Base-by-base conservation (phyloP, 2,797 vertebrate species). In the Helarctos malayanus region DNA sequence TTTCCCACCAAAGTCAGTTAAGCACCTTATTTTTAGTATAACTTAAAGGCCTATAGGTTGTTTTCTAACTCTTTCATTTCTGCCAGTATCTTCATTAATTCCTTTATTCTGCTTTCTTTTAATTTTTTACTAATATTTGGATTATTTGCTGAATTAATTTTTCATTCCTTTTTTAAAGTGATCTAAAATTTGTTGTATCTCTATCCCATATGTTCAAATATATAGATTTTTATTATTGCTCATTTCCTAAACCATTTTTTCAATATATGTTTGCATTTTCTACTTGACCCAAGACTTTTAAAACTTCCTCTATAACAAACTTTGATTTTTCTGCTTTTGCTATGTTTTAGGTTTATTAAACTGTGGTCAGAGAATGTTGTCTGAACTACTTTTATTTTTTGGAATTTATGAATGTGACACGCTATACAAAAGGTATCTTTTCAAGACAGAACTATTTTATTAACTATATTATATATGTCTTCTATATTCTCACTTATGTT, bases 101-200 rank as follows among this genome's bases (percentile, higher is more conserved):
- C 75, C 25, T 68, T 29, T 7, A 56, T 92, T 89, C n/a, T 69
- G 5, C 2, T 56, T 81, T 91, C 11, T 25, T 88, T 75, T 41
- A 38, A 35, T 57, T 59, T 86, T 49, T 29, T 18, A 21, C 13
- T 16, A 86, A 54, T 57, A 82, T 56, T 79, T 94, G 61, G 80
- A 11, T 91, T 89, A 89, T 68, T 91, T 89, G 35, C 2, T 79
- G 35, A 88, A 84, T 86, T 92, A 47, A 65, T 41, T 90, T 76
- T 94, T 87, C 25, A 76, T 76, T 94, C 3, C 16, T 65, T 89
- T 93, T 69, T 47, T 19, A 73, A 92, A 86, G n/a, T 63, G 13
- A 59, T 38, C 81, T 89, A 81, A 94, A 89, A 82, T 45, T 38
- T 15, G 0, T 47, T 56, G n/a, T 41, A 73, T 52, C 7, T 76